Evolutionary conservation across 1,140 invertebrate species (phyloP), one percentile per base, ranked within the genome.

Genomic region (Drosophila arizonae): DNA sequence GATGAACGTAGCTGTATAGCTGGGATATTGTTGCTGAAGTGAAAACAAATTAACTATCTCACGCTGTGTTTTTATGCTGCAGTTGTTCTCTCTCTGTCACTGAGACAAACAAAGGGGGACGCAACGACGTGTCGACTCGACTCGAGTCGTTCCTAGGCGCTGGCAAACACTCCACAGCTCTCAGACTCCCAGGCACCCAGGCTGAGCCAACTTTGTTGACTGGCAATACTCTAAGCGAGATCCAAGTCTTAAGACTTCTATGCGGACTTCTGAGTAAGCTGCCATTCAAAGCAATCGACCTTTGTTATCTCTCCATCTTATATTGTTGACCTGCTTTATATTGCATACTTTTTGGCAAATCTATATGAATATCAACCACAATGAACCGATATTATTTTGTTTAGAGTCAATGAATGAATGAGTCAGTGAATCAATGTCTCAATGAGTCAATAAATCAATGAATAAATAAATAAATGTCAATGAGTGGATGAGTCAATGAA

Each of bases 21-120:
- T 33, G 46, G 79, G 76, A 82, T 81, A 81, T 77, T 85, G 81
- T 78, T 85, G 81, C 65, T 87, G 79, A 88, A 88, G 82, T 88
- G 82, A 87, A 87, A 87, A 87, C 84, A 87, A 87, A 87, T 87
- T 87, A 87, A 87, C 82, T 87, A 87, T 87, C 82, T 87, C 82
- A 87, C 79, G 82, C 82, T 87, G 82, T 68, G 82, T 87, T 88
- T 87, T 87, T 87, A 64, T 74, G 67, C 67, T 74, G 72, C 72
- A 74, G 67, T 70, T 74, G 72, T 70, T 58, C 67, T 74, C 72
- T 70, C 67, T 39, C 67, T 70, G 72, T 70, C 67, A 74, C 66
- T 36, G 72, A 52, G 50, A 70, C 57, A 73, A 69, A 68, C 65
- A 73, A 73, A 69, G 70, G 11, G 48, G 51, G 54, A 71, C 52